Evolutionary conservation across 2,888 invertebrate species (phyloP), one percentile per base, ranked within the genome.

Genomic region (Hemithea aestivaria): DNA sequence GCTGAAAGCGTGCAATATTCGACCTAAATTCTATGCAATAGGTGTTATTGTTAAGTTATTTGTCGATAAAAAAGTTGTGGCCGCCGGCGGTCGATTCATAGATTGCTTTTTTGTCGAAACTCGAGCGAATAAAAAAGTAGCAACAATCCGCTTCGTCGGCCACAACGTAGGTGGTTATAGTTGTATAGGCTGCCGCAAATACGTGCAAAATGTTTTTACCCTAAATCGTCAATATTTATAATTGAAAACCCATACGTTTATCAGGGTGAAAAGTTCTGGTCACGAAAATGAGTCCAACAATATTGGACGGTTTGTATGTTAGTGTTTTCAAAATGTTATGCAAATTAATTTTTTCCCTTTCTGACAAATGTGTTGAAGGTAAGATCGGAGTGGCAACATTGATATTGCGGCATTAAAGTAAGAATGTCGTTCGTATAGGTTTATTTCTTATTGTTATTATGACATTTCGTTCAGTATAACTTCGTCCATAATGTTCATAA

Each of bases 101-200:
- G 80, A 81, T 80, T 78, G 78, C 71, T 79, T 81, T 79, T 83
- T 82, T 82, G 74, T 77, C 63, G 66, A 66, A 69, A 72, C 66
- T 65, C 61, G 65, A 66, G 58, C 61, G 68, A 66, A 80, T 73
- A 78, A 78, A 79, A 76, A 69, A 69, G 50, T 53, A 52, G 59
- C 52, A 62, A 58, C 63, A 63, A 64, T 61, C 59, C 52, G 48
- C 56, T 57, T 51, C 49, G 54, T 31, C 53, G 32, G 40, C 56
- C 56, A 62, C 72, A 62, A 65, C 67, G 71, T 73, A 70, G 75
- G 69, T 75, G 73, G 71, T 70, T 78, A 73, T 72, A 74, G 64
- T 4, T 16, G 16, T 16, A 16, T 43, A 29, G 22, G 61, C 74
- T 60, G 66, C 63, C 60, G 58, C 58, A 59, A 66, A 59, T 63